Evolutionary conservation across 64 coral and sea anemone genomes (phyloP), one percentile per base, ranked within the genome.

Genomic region (Stichodactyla helianthus): DNA sequence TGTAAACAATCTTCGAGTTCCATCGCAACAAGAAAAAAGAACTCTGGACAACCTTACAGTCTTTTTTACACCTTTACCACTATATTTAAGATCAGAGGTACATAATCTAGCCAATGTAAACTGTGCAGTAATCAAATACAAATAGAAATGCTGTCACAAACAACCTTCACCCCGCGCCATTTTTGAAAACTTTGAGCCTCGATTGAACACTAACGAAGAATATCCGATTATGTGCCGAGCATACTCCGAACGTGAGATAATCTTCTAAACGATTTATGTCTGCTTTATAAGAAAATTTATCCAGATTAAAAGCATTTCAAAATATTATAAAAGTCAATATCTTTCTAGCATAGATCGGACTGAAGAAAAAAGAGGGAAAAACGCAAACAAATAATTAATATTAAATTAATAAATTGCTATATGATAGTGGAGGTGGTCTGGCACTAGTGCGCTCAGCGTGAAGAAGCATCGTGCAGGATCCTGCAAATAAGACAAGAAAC

Each of bases 101-200:
- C 6, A 22, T 65, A 22, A 22, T 65, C 20, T 65, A 65, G 68
- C 23, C 68, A 74, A 74, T 26, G 68, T 74, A 74, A 74, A 74
- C 68, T n/a, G 68, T 31, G 26, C 1, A 31, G 22, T 74, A 31
- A 74, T 74, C 12, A 74, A 74, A 74, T 74, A 31, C 68, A 31
- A 74, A 74, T 19, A 74, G 25, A 74, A 74, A 74, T 74, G 68
- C 25, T 74, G 22, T 28, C 9, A 74, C 25, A 74, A 74, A 65
- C 62, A 74, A 74, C n/a, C 68, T 27, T 31, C 22, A 74, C 26
- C 16, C 78, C 78, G 78, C 78, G 78, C 78, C 78, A 79, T 81
- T 81, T 81, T 81, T 81, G 78, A 81, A 81, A 52, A 54, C 50
- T 74, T 27, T 20, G 77, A 14, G 28, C 77, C 77, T 79, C 77